Base-by-base conservation (phyloP, 1,140 invertebrate species). In the Polypedilum vanderplanki region DNA sequence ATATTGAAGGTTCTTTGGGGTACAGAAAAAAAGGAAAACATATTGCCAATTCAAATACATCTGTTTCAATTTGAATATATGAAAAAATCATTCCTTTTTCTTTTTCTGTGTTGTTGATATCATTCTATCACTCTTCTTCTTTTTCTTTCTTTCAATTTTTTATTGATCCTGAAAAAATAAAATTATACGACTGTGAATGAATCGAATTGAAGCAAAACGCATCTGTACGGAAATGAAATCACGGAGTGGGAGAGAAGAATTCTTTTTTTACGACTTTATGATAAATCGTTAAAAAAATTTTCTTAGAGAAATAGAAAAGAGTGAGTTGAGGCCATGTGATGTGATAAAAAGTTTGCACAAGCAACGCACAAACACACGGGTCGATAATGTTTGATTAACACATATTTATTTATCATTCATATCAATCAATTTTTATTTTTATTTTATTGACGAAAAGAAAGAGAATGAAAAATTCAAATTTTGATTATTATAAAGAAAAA, bases 31-130 rank as follows among this genome's bases (percentile, higher is more conserved):
- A 15, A 57, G 46, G n/a, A 57, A n/a, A 57, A 57, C 46, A 57
- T 57, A 57, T 57, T 57, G 46, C 46, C 46, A 57, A 57, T 57
- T 57, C 46, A 57, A 57, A 57, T 57, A 57, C 46, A 57, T 57
- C 46, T 57, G 46, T 57, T 57, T 57, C 46, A 57, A 57, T 57
- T 57, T 57, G 46, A 57, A 57, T 57, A 57, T 57, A 15, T 46
- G 15, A 46, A 46, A 41, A 46, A 46, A 46, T 57, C 24, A 3
- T 33, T 33, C 24, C 24, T 33, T 33, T 33, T 33, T 33, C 24
- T 33, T 33, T 33, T 33, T 33, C n/a, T 57, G 46, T 57, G 46
- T 57, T 57, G 46, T n/a, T 57, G 24, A 33, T 33, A 33, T 33
- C 24, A 33, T 33, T 33, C 24, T 33, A 33, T 33, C 24, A 33